Evolutionary conservation across 1,140 invertebrate genomes (phyloP).

Genomic region (Calephelis nemesis): DNA sequence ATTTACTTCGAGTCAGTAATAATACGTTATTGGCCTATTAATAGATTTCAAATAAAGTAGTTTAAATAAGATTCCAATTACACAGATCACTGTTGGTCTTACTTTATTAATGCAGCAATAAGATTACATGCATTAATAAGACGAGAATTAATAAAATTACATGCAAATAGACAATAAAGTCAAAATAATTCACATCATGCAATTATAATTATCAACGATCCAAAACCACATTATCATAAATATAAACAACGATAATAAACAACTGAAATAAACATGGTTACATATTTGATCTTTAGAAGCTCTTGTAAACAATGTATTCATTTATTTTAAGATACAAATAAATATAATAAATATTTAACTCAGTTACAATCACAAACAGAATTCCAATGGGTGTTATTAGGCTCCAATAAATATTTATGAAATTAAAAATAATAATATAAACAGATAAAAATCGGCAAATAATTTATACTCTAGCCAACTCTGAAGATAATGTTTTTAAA

Average conservation of each 20-base stretch:
- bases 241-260: constrained; percentile 2
- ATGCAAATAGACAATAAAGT: constrained; percentile 2
- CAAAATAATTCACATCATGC: constrained; percentile 16
- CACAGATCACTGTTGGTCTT: background rate
- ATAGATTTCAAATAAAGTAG: too few relatives aligned
- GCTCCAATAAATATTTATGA: background rate
- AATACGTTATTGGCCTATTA: too few relatives aligned
- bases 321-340: constrained; percentile 37
- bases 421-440: background rate
- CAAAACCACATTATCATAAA: background rate
- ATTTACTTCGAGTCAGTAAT: too few relatives aligned
- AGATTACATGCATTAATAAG: background rate
- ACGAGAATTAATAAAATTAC: background rate
- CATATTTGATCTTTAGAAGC: background rate
- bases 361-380: background rate
- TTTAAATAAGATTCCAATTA: background rate
- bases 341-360: constrained; percentile 1
- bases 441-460: constrained; percentile 10
- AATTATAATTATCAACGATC: background rate
- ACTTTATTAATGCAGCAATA: constrained; percentile 1
- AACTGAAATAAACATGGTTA: background rate
- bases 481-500: too few relatives aligned
- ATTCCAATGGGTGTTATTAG: background rate
- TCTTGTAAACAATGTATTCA: constrained; percentile 67
- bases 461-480: background rate